Evolutionary conservation across 2,797 vertebrate species (phyloP).

Genomic region (Anguilla obscura): DNA sequence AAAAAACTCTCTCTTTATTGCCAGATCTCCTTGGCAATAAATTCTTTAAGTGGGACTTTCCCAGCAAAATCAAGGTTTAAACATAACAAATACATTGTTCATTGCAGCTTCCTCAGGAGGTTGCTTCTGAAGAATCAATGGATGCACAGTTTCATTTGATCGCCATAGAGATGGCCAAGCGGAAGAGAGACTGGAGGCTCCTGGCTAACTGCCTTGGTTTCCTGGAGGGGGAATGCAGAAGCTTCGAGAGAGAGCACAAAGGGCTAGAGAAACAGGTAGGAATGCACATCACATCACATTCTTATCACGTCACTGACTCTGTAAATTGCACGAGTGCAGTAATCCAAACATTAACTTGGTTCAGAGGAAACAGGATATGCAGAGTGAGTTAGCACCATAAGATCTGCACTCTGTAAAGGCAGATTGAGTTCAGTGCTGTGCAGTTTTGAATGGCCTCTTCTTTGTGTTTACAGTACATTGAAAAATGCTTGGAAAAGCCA

Average conservation of each 20-base stretch:
- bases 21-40: too few relatives aligned
- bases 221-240: constrained; percentile 41
- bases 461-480: neutral
- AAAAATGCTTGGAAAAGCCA: neutral
- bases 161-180: constrained; percentile 37
- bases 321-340: neutral
- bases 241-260: constrained; percentile 40
- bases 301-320: neutral
- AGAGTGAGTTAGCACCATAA: neutral
- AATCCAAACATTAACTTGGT: neutral
- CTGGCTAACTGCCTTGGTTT: constrained; percentile 48
- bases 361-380: neutral
- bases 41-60: too few relatives aligned
- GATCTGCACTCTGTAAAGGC: neutral
- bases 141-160: constrained; percentile 42
- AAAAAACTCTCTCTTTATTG: too few relatives aligned
- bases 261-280: constrained; percentile 40
- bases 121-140: constrained; percentile 17
- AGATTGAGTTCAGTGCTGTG: neutral
- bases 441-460: neutral
- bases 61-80: neutral
- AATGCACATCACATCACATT: neutral
- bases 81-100: neutral
- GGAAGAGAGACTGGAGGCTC: constrained; percentile 47
- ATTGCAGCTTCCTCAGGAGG: neutral